These are phyloP conservation scores for Oscheius sp. DNA, from an alignment of 1,140 invertebrate species.

Conservation along the genomic window DNA sequence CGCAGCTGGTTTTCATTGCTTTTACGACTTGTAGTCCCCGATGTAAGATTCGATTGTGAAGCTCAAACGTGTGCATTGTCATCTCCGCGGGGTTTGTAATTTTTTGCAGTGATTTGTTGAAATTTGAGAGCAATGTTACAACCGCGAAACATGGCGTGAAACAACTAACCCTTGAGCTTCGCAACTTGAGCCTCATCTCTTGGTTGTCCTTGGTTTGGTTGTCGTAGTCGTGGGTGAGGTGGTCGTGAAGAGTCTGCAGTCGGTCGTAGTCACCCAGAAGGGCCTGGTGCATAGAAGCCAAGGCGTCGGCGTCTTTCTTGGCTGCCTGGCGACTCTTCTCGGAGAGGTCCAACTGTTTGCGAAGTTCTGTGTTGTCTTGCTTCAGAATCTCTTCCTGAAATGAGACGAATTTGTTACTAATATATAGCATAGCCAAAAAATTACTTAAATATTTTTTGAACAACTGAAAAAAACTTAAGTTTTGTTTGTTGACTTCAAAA, in stretches of 20 bases:
- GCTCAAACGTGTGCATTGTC: too few relatives aligned
- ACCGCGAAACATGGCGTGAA: background rate
- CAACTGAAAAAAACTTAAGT: too few relatives aligned
- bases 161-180: conserved; percentile 25
- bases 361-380: conserved; percentile 36
- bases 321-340: background rate
- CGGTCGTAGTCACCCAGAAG: conserved; percentile 34
- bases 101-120: too few relatives aligned
- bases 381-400: conserved; percentile 33
- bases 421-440: background rate
- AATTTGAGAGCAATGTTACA: background rate
- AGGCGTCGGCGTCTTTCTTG: conserved; percentile 17
- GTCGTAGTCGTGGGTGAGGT: conserved; percentile 35
- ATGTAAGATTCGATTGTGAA: too few relatives aligned
- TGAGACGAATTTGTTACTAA: background rate
- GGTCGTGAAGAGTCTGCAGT: conserved; percentile 36
- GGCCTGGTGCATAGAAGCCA: conserved; percentile 28
- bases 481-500: too few relatives aligned
- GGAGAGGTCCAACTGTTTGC: conserved; percentile 17
- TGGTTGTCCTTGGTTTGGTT: conserved; percentile 14
- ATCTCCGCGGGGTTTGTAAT: too few relatives aligned
- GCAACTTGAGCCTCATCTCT: conserved; percentile 29
- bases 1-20: background rate
- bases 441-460: background rate
- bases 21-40: background rate